Evolutionary conservation across 2,113 vertebrate genomes (phyloP).

Genomic region (Halichoerus grypus): DNA sequence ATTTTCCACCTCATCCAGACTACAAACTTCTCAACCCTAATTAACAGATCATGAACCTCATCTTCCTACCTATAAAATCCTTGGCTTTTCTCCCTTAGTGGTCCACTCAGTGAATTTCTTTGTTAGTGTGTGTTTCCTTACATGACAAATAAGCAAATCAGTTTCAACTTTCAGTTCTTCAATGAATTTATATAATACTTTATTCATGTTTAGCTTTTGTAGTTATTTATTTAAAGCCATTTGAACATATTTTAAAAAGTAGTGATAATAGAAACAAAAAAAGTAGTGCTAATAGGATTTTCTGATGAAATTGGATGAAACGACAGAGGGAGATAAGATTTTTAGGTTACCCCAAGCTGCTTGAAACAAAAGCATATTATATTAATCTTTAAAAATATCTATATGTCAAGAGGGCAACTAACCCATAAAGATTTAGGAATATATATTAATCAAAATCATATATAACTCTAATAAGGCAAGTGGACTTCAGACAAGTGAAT

Average conservation of each 20-base stretch:
- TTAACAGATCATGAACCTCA: not conserved
- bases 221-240: not conserved
- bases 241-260: not conserved
- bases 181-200: not conserved
- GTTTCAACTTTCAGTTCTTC: not conserved
- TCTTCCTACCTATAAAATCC: not conserved
- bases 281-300: not conserved
- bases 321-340: not conserved
- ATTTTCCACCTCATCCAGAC: not conserved
- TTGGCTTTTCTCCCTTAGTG: not conserved
- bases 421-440: not conserved
- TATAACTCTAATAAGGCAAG: not conserved
- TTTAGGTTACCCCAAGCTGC: not conserved
- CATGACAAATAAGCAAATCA: not conserved
- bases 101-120: not conserved
- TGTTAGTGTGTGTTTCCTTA: not conserved
- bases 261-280: not conserved
- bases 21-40: not conserved
- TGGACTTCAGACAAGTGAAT: not conserved
- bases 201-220: not conserved
- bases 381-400: not conserved
- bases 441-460: not conserved
- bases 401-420: not conserved
- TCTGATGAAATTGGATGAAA: not conserved
- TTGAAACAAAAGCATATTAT: not conserved